phyloP scores from a whole-genome alignment of 92 coral and sea anemone species.

The Epizoanthus rinbou region DNA sequence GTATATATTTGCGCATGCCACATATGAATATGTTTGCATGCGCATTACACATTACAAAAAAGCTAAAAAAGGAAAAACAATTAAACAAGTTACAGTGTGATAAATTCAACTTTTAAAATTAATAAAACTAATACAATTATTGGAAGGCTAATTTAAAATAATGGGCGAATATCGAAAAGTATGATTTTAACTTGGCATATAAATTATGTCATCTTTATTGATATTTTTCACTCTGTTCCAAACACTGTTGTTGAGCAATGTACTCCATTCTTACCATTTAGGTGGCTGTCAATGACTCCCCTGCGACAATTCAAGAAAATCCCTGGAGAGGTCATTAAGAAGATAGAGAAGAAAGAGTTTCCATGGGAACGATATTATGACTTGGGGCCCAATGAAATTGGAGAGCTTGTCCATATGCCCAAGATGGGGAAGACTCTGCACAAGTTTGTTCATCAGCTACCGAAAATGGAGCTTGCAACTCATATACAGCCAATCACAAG shows the following conservation, averaged over 20 bases:
- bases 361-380: slow-evolving; percentile 99
- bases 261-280: slow-evolving; percentile 19
- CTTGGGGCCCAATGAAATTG: slow-evolving; percentile 96
- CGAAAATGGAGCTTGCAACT: slow-evolving; percentile 98
- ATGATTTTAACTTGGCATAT: too few relatives aligned
- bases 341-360: slow-evolving; percentile 97
- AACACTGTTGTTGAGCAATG: neutral
- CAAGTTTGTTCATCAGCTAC: slow-evolving; percentile 98
- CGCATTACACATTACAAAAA: too few relatives aligned
- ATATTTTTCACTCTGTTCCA: neutral
- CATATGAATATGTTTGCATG: too few relatives aligned
- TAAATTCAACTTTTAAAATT: too few relatives aligned
- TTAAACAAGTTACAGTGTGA: too few relatives aligned
- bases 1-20: too few relatives aligned
- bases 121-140: too few relatives aligned
- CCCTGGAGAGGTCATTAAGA: slow-evolving; percentile 96
- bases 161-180: too few relatives aligned
- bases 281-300: slow-evolving; percentile 99
- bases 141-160: too few relatives aligned
- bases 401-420: slow-evolving; percentile 99
- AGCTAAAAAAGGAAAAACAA: too few relatives aligned
- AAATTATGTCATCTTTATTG: neutral
- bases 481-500: slow-evolving; percentile 99
- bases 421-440: slow-evolving; percentile 97
- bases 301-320: slow-evolving; percentile 97